Percentiles rank a stretch among this genome's conserved stretches.
Conservation (phyloP, 2,113 vertebrate genomes). For the Oryctolagus cuniculus region DNA sequence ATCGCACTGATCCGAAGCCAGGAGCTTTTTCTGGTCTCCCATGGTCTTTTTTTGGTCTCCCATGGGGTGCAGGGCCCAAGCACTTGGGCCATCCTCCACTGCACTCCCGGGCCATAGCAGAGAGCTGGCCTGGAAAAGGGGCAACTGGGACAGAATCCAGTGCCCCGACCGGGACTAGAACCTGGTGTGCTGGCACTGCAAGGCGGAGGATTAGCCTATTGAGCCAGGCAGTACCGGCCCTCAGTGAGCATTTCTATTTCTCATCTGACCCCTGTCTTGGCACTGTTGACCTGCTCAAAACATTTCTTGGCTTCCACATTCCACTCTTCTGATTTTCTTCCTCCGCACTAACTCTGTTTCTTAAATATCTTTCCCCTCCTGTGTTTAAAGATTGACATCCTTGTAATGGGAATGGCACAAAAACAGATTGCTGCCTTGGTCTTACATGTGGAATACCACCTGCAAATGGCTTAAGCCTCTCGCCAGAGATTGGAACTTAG, state of each 20-base stretch:
- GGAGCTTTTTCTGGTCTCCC: no score
- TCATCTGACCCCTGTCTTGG: neutral
- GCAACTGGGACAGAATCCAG: no score
- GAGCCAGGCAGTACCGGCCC: no score
- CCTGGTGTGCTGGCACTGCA: no score
- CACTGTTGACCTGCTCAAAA: neutral
- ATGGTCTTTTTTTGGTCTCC: no score
- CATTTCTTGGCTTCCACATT: neutral
- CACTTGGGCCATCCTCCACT: no score
- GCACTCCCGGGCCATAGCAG: no score
- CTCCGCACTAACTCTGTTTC: neutral
- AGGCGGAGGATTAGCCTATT: no score
- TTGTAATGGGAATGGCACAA: neutral
- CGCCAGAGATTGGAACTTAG: neutral
- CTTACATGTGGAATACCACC: neutral
- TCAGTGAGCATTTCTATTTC: neutral
- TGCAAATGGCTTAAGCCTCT: neutral
- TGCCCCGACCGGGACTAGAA: no score
- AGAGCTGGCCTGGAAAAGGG: no score
- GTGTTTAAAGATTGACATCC: neutral
- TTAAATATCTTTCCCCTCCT: neutral
- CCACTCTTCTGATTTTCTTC: neutral
- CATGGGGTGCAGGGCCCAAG: no score
- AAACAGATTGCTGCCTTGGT: neutral
- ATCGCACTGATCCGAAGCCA: no score